phyloP scores from a whole-genome alignment of 2,113 vertebrate species.

The Phodopus roborovskii region DNA sequence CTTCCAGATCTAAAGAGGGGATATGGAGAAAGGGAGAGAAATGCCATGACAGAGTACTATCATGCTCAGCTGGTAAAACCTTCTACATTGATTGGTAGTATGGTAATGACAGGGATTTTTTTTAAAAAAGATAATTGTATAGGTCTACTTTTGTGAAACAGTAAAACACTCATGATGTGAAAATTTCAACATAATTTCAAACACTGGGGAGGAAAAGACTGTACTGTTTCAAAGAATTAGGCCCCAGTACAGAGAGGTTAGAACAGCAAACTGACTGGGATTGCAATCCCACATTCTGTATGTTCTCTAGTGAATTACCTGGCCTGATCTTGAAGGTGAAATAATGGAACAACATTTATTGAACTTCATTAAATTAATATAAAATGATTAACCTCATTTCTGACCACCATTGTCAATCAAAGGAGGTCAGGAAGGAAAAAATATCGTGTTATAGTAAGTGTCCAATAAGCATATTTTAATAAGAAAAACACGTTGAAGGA shows the following conservation, averaged over 20 bases:
- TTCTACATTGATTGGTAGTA: background rate
- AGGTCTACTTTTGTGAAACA: background rate
- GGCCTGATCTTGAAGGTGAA: slow-evolving; percentile 6
- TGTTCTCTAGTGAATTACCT: background rate
- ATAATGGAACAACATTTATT: background rate
- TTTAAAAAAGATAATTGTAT: background rate
- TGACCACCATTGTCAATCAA: slow-evolving; percentile 15
- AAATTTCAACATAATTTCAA: slow-evolving; percentile 1
- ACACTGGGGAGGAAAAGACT: background rate
- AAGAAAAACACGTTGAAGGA: slow-evolving; percentile 36
- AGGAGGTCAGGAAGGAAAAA: background rate
- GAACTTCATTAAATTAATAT: slow-evolving; percentile 12
- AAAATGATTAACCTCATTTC: slow-evolving; percentile 35
- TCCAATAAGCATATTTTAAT: background rate
- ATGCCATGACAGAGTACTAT: background rate
- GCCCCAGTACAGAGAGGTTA: background rate
- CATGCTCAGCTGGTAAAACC: background rate
- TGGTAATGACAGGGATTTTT: background rate
- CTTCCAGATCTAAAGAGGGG: background rate
- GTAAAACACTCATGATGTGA: background rate
- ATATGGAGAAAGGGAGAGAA: background rate
- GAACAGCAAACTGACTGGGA: background rate
- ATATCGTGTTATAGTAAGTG: background rate
- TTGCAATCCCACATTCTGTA: background rate
- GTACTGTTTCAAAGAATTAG: background rate